Conservation (phyloP, 2,888 invertebrate genomes). For the Lypha dubia region DNA sequence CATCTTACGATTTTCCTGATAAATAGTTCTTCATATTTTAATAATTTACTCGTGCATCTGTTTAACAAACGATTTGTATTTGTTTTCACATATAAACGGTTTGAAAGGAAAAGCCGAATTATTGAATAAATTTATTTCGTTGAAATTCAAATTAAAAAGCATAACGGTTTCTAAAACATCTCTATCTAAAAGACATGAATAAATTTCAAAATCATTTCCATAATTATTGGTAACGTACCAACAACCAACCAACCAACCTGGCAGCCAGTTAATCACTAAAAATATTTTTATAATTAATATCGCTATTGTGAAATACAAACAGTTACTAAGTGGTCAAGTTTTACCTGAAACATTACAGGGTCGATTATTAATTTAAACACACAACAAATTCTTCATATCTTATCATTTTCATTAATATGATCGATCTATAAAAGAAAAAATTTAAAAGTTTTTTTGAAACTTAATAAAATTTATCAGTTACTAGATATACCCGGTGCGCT, state of each 20-base stretch:
- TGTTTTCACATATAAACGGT: neutral
- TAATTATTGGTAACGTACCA: neutral
- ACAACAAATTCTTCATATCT: neutral
- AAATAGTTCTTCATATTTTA: neutral
- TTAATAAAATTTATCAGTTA: neutral
- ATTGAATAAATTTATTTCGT: neutral
- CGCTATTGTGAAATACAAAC: neutral
- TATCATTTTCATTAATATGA: too few species aligned
- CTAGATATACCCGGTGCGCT: too few species aligned
- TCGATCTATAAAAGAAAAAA: neutral
- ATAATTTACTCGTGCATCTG: neutral
- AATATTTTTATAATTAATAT: neutral
- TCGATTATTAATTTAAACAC: neutral
- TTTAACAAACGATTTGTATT: neutral
- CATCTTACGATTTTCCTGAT: neutral
- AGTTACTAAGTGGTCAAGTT: neutral
- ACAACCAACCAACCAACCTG: neutral
- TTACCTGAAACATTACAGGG: neutral
- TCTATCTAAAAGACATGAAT: neutral
- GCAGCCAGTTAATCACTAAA: neutral
- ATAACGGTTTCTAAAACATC: neutral
- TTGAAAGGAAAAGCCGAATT: neutral
- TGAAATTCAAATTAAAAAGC: neutral
- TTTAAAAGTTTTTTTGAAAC: neutral
- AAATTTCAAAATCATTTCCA: neutral